Evolutionary conservation across 1,140 invertebrate genomes (phyloP), one percentile per base, ranked within the genome.

Genomic region (Copidosoma floridanum): DNA sequence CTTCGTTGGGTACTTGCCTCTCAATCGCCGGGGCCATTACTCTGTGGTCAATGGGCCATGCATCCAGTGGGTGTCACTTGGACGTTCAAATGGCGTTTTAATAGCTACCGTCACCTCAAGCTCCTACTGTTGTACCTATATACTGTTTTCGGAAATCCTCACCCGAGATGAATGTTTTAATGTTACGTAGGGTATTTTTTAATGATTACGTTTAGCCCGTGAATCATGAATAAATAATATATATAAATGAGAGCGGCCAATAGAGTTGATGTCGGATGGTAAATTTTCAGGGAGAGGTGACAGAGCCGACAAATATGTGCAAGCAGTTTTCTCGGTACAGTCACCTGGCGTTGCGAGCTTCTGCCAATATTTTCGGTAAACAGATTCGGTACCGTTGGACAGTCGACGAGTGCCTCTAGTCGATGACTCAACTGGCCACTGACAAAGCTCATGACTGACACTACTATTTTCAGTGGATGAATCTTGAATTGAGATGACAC

Each of bases 381-480:
- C 20, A 37, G 16, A 38, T 2, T 53, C 23, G 11, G 2, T 16
- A 7, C 41, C 21, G 27, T 24, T 16, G 26, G 11, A 54, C 16
- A 14, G 23, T 43, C 24, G 52, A 54, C 24, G 24, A 37, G 24
- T 8, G n/a, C n/a, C n/a, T n/a, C n/a, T n/a, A n/a, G n/a, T n/a
- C 12, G 54, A 37, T 47, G 54, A 57, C 43, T 57, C 43, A 38
- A 46, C 40, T 54, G 16, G 24, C 52, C 38, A 40, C 20, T 40
- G 37, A 40, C 12, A n/a, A 40, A 40, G 18, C 18, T 38, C 35
- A 50, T 50, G 47, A 61, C 40, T 54, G 58, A 54, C 58, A 32
- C 8, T 47, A 54, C 58, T 61, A 61, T 61, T 61, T 61, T 61
- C 54, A 61, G n/a, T n/a, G n/a, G n/a, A n/a, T n/a, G n/a, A n/a